Conservation (phyloP, 30 jellyfish, hydroid and myxozoan genomes). For the Phacellophora camtschatica region DNA sequence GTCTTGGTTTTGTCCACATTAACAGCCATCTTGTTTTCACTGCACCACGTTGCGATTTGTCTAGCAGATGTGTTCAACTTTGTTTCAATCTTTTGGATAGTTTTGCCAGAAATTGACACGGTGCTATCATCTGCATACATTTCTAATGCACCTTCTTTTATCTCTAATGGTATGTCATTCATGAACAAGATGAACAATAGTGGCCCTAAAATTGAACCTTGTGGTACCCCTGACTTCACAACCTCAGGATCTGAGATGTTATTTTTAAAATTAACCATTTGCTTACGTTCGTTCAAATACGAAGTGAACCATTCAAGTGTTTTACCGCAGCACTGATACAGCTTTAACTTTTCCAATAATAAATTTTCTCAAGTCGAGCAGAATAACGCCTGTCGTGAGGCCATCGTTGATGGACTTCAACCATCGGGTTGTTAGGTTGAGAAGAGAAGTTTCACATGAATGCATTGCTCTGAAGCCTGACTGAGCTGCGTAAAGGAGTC, state of each 20-base stretch:
- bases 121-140: constrained; percentile 66
- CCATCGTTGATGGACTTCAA: neutral
- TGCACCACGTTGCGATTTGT: constrained; percentile 62
- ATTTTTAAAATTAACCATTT: constrained; percentile 40
- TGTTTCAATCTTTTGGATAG: constrained; percentile 34
- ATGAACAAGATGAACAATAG: constrained; percentile 51
- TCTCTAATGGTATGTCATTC: constrained; percentile 48
- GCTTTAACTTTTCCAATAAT: constrained; percentile 26
- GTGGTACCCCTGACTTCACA: constrained; percentile 73
- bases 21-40: constrained; percentile 45
- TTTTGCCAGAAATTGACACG: constrained; percentile 36
- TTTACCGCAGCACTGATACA: constrained; percentile 57
- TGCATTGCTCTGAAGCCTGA: neutral
- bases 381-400: constrained; percentile 3
- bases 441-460: neutral
- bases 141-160: constrained; percentile 30
- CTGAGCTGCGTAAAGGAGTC: neutral
- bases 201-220: constrained; percentile 72
- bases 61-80: constrained; percentile 49
- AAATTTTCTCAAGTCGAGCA: constrained; percentile 22
- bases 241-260: constrained; percentile 69
- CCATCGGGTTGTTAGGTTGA: neutral
- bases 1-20: constrained; percentile 37
- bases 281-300: constrained; percentile 40
- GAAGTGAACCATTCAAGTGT: constrained; percentile 59